These are phyloP conservation scores for Prenolepis imparis DNA, from an alignment of 2,888 invertebrate species.

Conservation along the genomic window DNA sequence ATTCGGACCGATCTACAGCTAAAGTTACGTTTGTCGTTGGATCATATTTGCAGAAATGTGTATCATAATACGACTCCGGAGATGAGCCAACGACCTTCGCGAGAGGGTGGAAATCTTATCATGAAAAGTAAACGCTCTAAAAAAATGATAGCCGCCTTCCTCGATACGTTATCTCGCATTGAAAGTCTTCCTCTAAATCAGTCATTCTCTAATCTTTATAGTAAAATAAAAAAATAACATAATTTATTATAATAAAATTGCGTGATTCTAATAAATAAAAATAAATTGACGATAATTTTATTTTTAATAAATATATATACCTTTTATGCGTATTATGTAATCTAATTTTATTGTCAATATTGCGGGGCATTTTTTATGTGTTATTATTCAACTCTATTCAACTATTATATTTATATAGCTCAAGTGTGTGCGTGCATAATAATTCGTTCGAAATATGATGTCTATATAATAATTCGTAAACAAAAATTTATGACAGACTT, in stretches of 20 bases:
- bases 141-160: background rate
- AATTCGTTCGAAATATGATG: conserved; percentile 21
- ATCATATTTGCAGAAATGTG: conserved; percentile 67
- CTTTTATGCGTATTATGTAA: background rate
- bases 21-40: conserved; percentile 62
- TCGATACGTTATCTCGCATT: background rate
- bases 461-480: conserved; percentile 13
- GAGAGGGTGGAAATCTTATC: conserved; percentile 41
- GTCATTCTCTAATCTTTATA: background rate
- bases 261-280: background rate
- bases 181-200: background rate
- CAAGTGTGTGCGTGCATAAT: background rate
- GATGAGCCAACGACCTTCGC: conserved; percentile 57
- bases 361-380: background rate
- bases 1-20: conserved; percentile 64
- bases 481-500: conserved; percentile 13
- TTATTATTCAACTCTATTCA: background rate
- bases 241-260: background rate
- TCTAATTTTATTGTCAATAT: background rate
- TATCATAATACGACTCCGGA: conserved; percentile 64
- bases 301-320: background rate
- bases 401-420: background rate
- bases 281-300: background rate
- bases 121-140: background rate
- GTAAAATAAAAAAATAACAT: background rate